These are phyloP conservation scores for Centropus unirufus DNA, from an alignment of 2,113 vertebrate species.

Conservation along the genomic window DNA sequence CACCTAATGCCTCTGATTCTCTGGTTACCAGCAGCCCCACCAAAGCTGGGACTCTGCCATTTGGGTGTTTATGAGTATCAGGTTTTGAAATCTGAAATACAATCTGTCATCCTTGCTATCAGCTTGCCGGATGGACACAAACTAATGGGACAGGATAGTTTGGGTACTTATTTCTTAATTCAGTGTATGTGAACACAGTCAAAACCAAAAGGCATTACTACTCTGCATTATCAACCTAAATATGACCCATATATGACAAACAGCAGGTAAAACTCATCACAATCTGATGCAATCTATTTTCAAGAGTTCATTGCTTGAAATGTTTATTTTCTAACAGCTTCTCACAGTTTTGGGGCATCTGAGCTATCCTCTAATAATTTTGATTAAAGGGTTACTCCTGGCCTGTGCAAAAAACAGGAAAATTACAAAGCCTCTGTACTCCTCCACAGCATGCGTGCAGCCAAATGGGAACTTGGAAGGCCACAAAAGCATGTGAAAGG, in stretches of 20 bases:
- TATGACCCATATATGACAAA: background rate
- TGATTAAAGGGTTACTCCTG: background rate
- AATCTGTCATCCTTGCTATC: background rate
- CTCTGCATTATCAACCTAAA: background rate
- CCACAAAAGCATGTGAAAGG: background rate
- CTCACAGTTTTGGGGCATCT: background rate
- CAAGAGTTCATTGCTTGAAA: background rate
- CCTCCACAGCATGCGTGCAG: background rate
- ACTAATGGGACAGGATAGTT: background rate
- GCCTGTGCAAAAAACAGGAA: background rate
- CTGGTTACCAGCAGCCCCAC: background rate
- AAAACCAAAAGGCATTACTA: background rate
- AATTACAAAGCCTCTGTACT: background rate
- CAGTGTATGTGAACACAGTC: background rate
- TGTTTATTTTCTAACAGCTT: background rate
- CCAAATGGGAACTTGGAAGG: background rate
- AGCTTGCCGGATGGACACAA: background rate
- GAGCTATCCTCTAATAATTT: rapidly evolving
- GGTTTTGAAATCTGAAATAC: background rate
- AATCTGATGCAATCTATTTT: background rate
- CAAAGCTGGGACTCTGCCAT: background rate
- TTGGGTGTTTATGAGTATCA: background rate
- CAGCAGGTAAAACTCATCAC: background rate
- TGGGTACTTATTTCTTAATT: background rate
- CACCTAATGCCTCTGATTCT: background rate